Evolutionary conservation across 2,888 invertebrate species (phyloP).

Genomic region (Mesopsocus fuscifrons): DNA sequence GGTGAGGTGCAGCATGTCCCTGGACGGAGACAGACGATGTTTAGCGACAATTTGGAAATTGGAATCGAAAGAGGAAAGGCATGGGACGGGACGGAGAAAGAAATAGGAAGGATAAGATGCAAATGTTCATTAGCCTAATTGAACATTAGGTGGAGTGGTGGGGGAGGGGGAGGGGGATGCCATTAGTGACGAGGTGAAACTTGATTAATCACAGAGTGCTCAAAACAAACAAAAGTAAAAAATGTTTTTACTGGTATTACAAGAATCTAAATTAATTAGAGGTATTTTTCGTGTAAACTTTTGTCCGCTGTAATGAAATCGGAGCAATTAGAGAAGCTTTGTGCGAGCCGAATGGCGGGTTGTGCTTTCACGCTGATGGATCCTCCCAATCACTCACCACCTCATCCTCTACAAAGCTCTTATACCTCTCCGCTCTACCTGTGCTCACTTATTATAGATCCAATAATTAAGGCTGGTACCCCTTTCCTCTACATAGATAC

Average conservation of each 20-base stretch:
- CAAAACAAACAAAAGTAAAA: conserved; percentile 10
- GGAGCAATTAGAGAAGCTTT: conserved; percentile 9
- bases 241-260: conserved; percentile 10
- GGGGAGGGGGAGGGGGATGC: conserved; percentile 4
- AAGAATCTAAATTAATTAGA: conserved; percentile 8
- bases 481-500: no score
- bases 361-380: no score
- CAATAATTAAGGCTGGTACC: no score
- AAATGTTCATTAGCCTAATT: conserved; percentile 31
- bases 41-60: conserved; percentile 9
- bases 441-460: no score
- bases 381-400: no score
- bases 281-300: conserved; percentile 10
- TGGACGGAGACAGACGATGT: conserved; percentile 5
- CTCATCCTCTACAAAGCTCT: no score
- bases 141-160: conserved; percentile 31
- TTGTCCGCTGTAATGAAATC: conserved; percentile 10
- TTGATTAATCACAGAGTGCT: conserved; percentile 10
- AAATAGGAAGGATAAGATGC: conserved; percentile 18
- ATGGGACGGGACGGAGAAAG: conserved; percentile 1
- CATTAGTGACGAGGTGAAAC: conserved; percentile 8
- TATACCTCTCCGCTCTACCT: no score
- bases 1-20: not conserved
- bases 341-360: not conserved
- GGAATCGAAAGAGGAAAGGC: conserved; percentile 10